Evolutionary conservation across 2,888 invertebrate genomes (phyloP), one percentile per base, ranked within the genome.

Genomic region (Mimumesa dahlbomi): DNA sequence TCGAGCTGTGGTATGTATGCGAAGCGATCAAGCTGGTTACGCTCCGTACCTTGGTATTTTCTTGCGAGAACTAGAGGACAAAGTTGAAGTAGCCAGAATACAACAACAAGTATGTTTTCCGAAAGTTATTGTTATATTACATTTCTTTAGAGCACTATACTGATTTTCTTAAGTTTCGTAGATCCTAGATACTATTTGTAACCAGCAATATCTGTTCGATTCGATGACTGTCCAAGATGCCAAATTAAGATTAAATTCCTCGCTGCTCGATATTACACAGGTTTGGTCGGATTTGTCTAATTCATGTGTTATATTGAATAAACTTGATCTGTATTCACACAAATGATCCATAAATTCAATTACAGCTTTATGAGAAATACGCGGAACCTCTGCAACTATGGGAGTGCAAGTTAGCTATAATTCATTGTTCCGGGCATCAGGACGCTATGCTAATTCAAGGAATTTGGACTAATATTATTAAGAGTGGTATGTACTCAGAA

Each of bases 381-480:
- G 98, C 98, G 0, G 97, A 97, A 83, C 95, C 95, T 2, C 96
- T 96, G 88, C 93, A 95, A 80, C 91, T 98, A 40, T 95, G 96
- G 93, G 98, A 98, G 90, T 96, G 97, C 88, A 97, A 98, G 90
- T 91, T 99, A 62, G 96, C 97, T 4, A 98, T 99, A 74, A 94
- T 99, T 46, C 96, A 98, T 83, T 98, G 97, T 88, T 97, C 98
- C 4, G 97, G 97, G 11, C 96, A 98, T 89, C 95, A 95, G 82
- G 98, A 99, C 88, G 93, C 94, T 0, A 91, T 95, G 64, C 91
- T 98, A 7, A 95, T 99, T 43, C 96, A 98, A 90, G 94, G 94
- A 59, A 95, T 98, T 54, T 98, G 98, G 98, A 94, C 94, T 69
- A 95, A 96, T 86, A 96, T 99, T 59, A 91, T 95, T 65, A 90